These are phyloP conservation scores for Picathartes gymnocephalus DNA, from an alignment of 2,113 vertebrate genomes.

Conservation along the genomic window DNA sequence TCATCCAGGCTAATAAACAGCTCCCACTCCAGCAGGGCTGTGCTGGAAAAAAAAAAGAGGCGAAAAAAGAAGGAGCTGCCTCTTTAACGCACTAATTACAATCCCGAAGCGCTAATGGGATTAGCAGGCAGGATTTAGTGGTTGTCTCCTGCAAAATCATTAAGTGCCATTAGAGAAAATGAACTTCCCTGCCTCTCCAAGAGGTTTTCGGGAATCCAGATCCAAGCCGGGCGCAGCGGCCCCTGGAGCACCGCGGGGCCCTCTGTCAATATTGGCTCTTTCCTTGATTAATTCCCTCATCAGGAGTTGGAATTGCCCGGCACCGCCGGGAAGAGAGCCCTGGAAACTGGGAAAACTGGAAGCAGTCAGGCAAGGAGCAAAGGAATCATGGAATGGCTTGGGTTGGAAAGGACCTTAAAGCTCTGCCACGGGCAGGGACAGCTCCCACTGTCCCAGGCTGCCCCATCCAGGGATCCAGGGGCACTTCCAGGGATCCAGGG, in stretches of 20 bases:
- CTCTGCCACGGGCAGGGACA: background rate
- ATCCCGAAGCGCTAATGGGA: background rate
- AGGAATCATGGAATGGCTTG: background rate
- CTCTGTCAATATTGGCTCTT: background rate
- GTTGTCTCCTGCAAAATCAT: conserved; percentile 49
- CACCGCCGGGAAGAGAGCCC: background rate
- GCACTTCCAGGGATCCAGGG: too few species aligned
- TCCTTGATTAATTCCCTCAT: background rate
- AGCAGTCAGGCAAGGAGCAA: background rate
- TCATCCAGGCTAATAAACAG: background rate
- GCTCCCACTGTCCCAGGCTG: rapidly evolving
- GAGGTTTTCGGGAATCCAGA: background rate
- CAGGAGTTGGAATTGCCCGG: background rate
- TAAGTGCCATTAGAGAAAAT: conserved; percentile 50
- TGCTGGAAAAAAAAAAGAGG: background rate
- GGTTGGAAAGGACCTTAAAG: background rate
- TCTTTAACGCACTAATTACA: background rate
- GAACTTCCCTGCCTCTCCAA: background rate
- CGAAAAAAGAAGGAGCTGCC: background rate
- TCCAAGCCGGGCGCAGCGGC: background rate
- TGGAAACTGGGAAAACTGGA: background rate
- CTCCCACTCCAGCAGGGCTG: background rate
- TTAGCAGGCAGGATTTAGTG: conserved; percentile 22
- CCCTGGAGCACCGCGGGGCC: background rate
- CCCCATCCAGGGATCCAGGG: background rate